Base-by-base conservation (phyloP, 1,140 invertebrate species). In the Danaus plexippus region DNA sequence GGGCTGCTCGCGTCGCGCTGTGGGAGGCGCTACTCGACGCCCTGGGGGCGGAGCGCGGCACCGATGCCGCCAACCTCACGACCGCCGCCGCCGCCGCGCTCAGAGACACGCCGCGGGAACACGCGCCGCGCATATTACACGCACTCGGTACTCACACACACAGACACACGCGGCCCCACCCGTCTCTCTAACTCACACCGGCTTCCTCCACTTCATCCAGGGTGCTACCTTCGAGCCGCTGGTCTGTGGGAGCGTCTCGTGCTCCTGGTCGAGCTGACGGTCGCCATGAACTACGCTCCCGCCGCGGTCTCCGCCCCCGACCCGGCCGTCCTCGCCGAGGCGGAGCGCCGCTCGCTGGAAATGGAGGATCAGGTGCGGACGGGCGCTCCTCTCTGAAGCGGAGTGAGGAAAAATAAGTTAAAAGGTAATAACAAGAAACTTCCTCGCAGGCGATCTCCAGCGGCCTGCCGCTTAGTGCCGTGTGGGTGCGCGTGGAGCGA, bases 401-500 rank as follows among this genome's bases (percentile, higher is more conserved):
- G n/a, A n/a, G n/a, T n/a, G n/a, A n/a, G n/a, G n/a, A n/a, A 3
- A 15, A 15, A 15, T 3, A 15, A 15, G 15, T n/a, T n/a, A 15
- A 15, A 15, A 15, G 1, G 15, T 45, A 45, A 45, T 7, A 12
- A n/a, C n/a, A n/a, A n/a, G n/a, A 9, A 47, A 47, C 4, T 13
- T 9, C 8, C 9, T 9, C n/a, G 54, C 65, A 66, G 69, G 59
- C 59, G 52, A 50, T 63, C 12, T 32, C 12, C 11, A 73, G 73
- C 66, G 78, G 77, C 7, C 59, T 82, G 70, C 77, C 77, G 57
- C 66, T 68, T 53, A 44, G 57, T 59, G 66, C 64, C 60, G 66
- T 77, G 62, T 80, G 77, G 77, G 74, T 69, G 71, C 74, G 81
- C 59, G 74, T 78, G 64, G 72, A 73, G 66, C 74, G 72, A 1